Evolutionary conservation across 2,113 vertebrate species (phyloP).

Genomic region (Cyprinodon variegatus): DNA sequence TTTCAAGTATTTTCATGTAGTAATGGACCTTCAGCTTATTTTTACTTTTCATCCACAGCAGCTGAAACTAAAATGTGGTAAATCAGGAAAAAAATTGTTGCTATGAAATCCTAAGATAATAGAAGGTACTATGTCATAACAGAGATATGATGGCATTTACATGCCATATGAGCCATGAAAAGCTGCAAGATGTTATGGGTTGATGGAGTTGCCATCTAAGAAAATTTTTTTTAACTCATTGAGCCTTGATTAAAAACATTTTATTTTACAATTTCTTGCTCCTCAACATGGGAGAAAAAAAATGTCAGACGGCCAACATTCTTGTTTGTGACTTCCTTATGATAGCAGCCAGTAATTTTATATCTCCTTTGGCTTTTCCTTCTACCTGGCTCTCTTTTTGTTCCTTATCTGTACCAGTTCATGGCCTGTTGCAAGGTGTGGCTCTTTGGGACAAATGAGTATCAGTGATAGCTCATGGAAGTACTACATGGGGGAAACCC

Average conservation of each 20-base stretch:
- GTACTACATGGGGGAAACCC: neutral
- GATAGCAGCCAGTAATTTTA: neutral
- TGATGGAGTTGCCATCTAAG: neutral
- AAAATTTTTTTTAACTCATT: neutral
- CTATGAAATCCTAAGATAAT: neutral
- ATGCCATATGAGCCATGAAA: neutral
- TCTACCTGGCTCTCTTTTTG: neutral
- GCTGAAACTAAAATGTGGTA: conserved; percentile 40
- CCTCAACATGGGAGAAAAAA: neutral
- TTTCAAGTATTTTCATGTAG: neutral
- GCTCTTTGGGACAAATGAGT: neutral
- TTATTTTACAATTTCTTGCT: neutral
- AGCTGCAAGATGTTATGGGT: neutral
- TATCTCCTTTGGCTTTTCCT: neutral
- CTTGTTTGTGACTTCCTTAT: neutral
- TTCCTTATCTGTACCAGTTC: neutral
- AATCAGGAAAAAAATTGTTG: conserved; percentile 25
- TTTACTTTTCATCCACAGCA: conserved; percentile 8
- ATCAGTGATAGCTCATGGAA: neutral
- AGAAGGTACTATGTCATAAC: neutral
- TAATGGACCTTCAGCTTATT: no score
- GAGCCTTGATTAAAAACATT: neutral
- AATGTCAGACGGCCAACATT: neutral
- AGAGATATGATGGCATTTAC: neutral
- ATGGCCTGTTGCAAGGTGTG: neutral